These are phyloP conservation scores for Porites cylindrica DNA, from an alignment of 92 coral and sea anemone genomes.

Conservation along the genomic window DNA sequence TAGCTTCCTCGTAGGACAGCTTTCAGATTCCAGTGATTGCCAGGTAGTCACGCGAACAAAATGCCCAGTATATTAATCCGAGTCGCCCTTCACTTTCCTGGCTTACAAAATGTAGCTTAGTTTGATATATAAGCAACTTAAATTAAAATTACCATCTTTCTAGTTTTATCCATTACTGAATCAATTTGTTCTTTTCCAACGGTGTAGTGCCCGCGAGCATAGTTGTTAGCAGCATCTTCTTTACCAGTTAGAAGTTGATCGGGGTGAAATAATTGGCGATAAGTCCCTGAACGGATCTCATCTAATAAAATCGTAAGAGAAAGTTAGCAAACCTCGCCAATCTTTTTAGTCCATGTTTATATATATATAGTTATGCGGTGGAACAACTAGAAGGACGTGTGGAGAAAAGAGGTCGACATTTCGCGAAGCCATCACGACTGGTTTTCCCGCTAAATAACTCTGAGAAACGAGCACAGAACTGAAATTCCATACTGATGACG, in stretches of 20 bases:
- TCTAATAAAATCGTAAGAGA: slow-evolving; percentile 8
- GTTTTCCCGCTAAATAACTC: no score
- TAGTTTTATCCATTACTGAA: slow-evolving; percentile 71
- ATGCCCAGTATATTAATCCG: no score
- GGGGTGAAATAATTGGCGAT: slow-evolving; percentile 82
- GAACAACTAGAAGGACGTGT: neutral
- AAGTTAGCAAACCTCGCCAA: neutral
- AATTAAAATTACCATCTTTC: slow-evolving; percentile 48
- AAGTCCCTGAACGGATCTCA: slow-evolving; percentile 75
- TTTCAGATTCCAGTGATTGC: no score
- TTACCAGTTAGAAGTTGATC: slow-evolving; percentile 84
- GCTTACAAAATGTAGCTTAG: no score
- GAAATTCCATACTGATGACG: no score
- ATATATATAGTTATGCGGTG: neutral
- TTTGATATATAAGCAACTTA: no score
- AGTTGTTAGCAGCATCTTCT: slow-evolving; percentile 88
- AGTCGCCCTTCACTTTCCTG: no score
- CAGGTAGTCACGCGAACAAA: no score
- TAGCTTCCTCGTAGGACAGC: no score
- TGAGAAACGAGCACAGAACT: no score
- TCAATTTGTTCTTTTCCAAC: slow-evolving; percentile 79
- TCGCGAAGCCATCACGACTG: no score
- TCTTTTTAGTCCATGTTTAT: neutral
- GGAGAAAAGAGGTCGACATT: no score
- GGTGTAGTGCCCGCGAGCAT: slow-evolving; percentile 87